Conservation (phyloP, 2,113 vertebrate genomes). For the Phoxinus phoxinus region DNA sequence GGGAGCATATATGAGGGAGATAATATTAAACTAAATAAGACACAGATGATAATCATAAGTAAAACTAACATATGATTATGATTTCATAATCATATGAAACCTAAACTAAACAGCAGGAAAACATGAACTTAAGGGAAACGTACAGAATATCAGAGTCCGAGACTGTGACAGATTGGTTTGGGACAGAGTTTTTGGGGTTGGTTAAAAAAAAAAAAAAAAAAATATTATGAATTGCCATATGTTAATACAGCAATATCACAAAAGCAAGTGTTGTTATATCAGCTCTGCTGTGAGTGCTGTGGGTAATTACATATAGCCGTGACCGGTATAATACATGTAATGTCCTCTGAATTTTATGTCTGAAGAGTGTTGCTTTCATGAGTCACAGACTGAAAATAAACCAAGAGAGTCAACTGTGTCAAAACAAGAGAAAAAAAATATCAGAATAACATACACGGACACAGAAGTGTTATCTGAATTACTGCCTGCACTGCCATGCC, state of each 20-base stretch:
- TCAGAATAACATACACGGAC: background rate
- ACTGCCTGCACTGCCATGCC: background rate
- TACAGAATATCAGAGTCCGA: too few relatives aligned
- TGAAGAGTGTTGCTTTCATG: constrained; percentile 12
- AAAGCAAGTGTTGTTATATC: background rate
- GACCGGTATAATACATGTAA: constrained; percentile 12
- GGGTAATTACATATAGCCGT: background rate
- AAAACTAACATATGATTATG: too few relatives aligned
- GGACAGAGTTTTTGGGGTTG: too few relatives aligned
- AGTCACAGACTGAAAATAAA: constrained; percentile 41
- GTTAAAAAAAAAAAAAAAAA: background rate
- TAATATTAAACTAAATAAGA: too few relatives aligned
- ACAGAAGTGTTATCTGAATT: constrained; percentile 2
- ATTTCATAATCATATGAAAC: too few relatives aligned
- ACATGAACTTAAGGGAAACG: too few relatives aligned
- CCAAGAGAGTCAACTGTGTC: constrained; percentile 34
- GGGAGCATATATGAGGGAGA: too few relatives aligned
- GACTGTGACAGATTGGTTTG: too few relatives aligned
- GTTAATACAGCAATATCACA: background rate
- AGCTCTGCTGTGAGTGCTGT: background rate
- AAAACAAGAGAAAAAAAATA: constrained; percentile 4
- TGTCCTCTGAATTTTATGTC: constrained; percentile 1
- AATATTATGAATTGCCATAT: background rate
- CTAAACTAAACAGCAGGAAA: too few relatives aligned
- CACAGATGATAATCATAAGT: too few relatives aligned